Percentiles rank a stretch among this genome's conserved stretches.
Conservation (phyloP, 2,888 invertebrate genomes). For the Oscheius sp. region DNA sequence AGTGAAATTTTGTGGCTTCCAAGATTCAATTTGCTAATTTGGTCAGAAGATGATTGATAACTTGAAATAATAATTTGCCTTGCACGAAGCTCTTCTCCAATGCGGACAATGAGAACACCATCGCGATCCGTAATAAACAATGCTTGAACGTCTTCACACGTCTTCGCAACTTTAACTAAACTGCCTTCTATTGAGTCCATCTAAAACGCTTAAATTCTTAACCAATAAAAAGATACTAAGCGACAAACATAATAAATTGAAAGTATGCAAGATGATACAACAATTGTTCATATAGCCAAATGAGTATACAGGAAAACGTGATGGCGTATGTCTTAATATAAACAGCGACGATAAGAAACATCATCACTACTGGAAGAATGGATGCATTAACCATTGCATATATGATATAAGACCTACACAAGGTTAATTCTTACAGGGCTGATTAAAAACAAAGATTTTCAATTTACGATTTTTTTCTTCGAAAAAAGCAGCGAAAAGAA, state of each 20-base stretch:
- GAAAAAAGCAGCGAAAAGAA: not conserved
- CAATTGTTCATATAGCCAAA: too few relatives aligned
- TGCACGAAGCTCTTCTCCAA: slow-evolving; percentile 3
- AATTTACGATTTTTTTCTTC: slow-evolving; percentile 9
- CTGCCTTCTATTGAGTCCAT: too few relatives aligned
- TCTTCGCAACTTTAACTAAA: too few relatives aligned
- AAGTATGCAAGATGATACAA: not conserved
- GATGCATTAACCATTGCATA: too few relatives aligned
- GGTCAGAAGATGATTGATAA: not conserved
- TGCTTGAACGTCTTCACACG: not conserved
- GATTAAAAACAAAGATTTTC: not conserved
- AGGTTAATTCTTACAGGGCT: slow-evolving; percentile 18
- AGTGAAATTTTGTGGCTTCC: slow-evolving; percentile 5
- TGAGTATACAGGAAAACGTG: slow-evolving; percentile 3
- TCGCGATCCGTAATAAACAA: slow-evolving; percentile 17
- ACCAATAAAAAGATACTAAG: too few relatives aligned
- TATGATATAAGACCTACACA: not conserved
- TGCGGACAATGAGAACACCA: slow-evolving; percentile 6
- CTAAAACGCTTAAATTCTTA: too few relatives aligned
- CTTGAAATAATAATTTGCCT: not conserved
- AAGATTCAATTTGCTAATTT: slow-evolving; percentile 4
- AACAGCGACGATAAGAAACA: too few relatives aligned
- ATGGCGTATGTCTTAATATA: too few relatives aligned
- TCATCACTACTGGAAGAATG: too few relatives aligned
- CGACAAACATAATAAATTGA: not conserved